A percentile compares a stretch with the other conserved stretches of the same genome.
These are phyloP conservation scores for Eupithecia dodoneata DNA, from an alignment of 2,888 invertebrate species.

Conservation along the genomic window DNA sequence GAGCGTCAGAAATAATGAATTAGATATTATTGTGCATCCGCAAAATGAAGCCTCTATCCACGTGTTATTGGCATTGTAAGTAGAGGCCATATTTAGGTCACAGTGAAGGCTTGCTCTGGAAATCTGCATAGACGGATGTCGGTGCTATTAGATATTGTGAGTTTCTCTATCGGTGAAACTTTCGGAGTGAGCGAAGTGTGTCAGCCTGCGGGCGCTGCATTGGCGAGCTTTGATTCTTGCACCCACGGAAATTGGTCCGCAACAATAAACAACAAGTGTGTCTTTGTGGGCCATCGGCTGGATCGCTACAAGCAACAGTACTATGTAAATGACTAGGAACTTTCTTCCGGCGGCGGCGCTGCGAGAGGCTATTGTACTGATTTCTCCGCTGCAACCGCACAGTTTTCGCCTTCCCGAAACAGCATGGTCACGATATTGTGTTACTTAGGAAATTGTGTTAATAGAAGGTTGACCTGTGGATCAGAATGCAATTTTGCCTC, in stretches of 20 bases:
- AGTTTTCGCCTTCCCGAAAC: conserved; percentile 60
- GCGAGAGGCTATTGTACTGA: conserved; percentile 75
- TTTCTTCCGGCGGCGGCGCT: conserved; percentile 76
- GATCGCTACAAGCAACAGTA: conserved; percentile 60
- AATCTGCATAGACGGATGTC: conserved; percentile 83
- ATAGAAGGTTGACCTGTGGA: conserved; percentile 37
- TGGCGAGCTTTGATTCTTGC: conserved; percentile 64
- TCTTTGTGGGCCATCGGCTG: conserved; percentile 79
- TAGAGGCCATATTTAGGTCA: conserved; percentile 74
- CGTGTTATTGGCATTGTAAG: conserved; percentile 65
- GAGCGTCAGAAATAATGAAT: conserved; percentile 14
- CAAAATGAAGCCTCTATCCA: conserved; percentile 62
- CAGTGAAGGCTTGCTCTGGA: conserved; percentile 78
- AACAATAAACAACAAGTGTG: conserved; percentile 77
- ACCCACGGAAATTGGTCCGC: conserved; percentile 79
- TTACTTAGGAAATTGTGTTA: conserved; percentile 43
- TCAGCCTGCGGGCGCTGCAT: conserved; percentile 64
- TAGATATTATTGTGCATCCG: conserved; percentile 23
- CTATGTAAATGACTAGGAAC: conserved; percentile 80
- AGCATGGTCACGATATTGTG: conserved; percentile 45
- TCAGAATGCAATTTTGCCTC: conserved; percentile 36
- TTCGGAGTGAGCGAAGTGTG: conserved; percentile 78
- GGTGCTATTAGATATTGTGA: conserved; percentile 79
- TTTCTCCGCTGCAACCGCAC: conserved; percentile 69
- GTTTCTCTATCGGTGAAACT: conserved; percentile 83